phyloP scores from a whole-genome alignment of 2,888 invertebrate genomes.

The Leptothorax acervorum region DNA sequence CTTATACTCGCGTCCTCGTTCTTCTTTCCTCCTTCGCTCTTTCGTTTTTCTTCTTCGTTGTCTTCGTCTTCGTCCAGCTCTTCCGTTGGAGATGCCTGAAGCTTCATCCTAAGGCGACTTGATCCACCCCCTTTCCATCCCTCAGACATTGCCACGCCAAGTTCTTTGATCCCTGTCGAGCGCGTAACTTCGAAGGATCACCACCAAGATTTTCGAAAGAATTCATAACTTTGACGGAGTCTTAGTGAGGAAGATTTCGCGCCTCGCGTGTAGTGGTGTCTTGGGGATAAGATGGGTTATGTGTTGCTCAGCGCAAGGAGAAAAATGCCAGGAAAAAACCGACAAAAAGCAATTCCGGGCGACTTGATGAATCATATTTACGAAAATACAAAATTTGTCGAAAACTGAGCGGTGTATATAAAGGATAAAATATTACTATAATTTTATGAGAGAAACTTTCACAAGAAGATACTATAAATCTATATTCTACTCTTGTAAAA shows the following conservation, averaged over 20 bases:
- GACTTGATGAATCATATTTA: slow-evolving; percentile 33
- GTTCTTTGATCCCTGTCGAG: slow-evolving; percentile 81
- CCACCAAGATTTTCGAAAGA: slow-evolving; percentile 81
- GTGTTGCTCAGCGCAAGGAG: slow-evolving; percentile 55
- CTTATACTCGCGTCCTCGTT: slow-evolving; percentile 68
- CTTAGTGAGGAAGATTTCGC: slow-evolving; percentile 74
- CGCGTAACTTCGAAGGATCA: slow-evolving; percentile 80
- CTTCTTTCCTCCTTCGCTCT: slow-evolving; percentile 29
- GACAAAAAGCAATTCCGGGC: background rate
- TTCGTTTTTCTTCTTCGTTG: slow-evolving; percentile 54
- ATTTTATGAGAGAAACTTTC: background rate
- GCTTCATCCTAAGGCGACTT: slow-evolving; percentile 82
- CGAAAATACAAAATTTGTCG: slow-evolving; percentile 12
- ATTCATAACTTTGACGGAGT: slow-evolving; percentile 82
- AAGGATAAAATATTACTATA: background rate
- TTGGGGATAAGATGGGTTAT: slow-evolving; percentile 64
- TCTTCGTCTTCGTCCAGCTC: slow-evolving; percentile 56
- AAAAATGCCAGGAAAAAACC: slow-evolving; percentile 18
- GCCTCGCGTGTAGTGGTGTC: slow-evolving; percentile 43
- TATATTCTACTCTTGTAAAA: background rate
- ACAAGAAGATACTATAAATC: background rate
- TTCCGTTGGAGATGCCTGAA: slow-evolving; percentile 68
- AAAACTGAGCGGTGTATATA: background rate
- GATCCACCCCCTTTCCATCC: slow-evolving; percentile 81
- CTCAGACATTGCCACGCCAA: slow-evolving; percentile 70